Base-by-base conservation (phyloP, 2,888 invertebrate genomes). In the Drosophila peninsularis region DNA sequence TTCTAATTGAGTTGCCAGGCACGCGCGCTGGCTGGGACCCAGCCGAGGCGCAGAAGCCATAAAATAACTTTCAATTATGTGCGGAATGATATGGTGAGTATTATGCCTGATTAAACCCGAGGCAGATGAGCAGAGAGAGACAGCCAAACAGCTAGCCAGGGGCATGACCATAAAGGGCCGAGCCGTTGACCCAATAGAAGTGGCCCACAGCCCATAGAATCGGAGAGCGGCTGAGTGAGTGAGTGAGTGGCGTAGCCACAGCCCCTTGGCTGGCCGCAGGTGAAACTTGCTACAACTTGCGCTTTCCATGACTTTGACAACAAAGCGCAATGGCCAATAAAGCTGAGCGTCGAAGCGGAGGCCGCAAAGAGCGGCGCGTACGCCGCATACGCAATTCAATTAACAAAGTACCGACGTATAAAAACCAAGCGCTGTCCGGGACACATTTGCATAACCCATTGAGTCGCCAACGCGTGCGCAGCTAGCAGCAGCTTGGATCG, bases 361-460 rank as follows among this genome's bases (percentile, higher is more conserved):
- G 34, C 19, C 17, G 52, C 62, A 71, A 79, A 72, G 74, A 62
- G 50, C 67, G 37, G 55, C 70, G 76, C 80, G 72, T 73, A 53
- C 53, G 62, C 55, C 55, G 75, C 74, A 79, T 76, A 83, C 82
- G 75, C 79, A 86, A 87, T 87, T 88, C 79, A 88, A 88, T 89
- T 85, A 82, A 80, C 82, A 90, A 91, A 88, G 73, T 90, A 88
- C 75, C 81, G 90, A 83, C 88, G 90, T 92, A 92, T 92, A 92
- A 92, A 92, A 92, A 92, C 91, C 88, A 85, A 78, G 77, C 82
- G 70, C 69, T 79, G 72, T 76, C 84, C 82, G 78, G 81, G 77
- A 82, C 84, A 79, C 89, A 86, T 91, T 90, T 90, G 89, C 92
- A 92, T 90, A 91, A 90, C 85, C 90, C 80, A 80, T 88, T 91